These are phyloP conservation scores for Perccottus glenii DNA, from an alignment of 2,113 vertebrate genomes.

Conservation along the genomic window DNA sequence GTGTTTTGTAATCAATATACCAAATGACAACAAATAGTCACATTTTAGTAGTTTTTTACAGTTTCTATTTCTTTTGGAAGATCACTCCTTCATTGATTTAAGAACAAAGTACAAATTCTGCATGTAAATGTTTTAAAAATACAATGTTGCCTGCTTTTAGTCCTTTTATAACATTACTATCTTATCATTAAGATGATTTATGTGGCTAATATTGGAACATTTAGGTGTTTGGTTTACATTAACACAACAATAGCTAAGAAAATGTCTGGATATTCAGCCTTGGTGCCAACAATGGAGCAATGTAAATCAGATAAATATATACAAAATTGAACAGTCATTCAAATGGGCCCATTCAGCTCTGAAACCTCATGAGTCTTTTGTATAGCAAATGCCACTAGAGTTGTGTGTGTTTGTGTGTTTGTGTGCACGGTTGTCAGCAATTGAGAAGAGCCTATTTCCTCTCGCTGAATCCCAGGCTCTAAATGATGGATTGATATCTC, in stretches of 20 bases:
- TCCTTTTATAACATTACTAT: no score
- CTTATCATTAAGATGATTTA: no score
- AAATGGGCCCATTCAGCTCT: slow-evolving; percentile 44
- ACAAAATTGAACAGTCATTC: slow-evolving; percentile 68
- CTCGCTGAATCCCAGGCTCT: slow-evolving; percentile 68
- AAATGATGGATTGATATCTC: slow-evolving; percentile 82
- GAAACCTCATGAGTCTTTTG: slow-evolving; percentile 51
- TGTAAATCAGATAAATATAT: slow-evolving; percentile 74
- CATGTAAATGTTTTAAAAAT: no score
- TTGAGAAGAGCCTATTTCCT: slow-evolving; percentile 73
- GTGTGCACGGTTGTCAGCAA: slow-evolving; percentile 51
- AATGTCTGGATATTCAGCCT: slow-evolving; percentile 24
- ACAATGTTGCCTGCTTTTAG: no score
- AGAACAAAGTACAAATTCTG: no score
- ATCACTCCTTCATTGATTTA: no score
- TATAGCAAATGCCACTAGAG: slow-evolving; percentile 39
- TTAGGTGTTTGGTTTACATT: slow-evolving; percentile 41
- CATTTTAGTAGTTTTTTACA: no score
- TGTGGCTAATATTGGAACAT: slow-evolving; percentile 1
- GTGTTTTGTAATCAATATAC: neutral
- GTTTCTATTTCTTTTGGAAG: no score
- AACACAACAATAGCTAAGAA: slow-evolving; percentile 30
- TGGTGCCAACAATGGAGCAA: slow-evolving; percentile 57
- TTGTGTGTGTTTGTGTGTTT: slow-evolving; percentile 29
- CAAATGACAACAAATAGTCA: no score